Evolutionary conservation across 1,140 invertebrate species (phyloP).

Genomic region (Neodiprion fabricii): DNA sequence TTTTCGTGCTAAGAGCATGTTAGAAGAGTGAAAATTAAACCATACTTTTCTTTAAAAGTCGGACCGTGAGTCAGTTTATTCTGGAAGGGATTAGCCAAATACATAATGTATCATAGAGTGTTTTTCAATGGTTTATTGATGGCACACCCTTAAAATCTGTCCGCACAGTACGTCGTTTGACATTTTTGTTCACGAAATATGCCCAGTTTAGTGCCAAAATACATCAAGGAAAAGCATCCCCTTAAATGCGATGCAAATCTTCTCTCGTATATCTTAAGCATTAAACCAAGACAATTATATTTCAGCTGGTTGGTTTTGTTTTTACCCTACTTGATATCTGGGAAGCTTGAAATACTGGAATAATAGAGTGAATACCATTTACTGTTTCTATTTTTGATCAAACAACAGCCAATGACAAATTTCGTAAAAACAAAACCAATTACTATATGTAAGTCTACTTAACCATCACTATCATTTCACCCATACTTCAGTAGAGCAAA

Average conservation of each 20-base stretch:
- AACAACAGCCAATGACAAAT: neutral
- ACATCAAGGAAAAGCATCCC: neutral
- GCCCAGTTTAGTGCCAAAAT: slow-evolving; percentile 4
- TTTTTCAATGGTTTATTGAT: slow-evolving; percentile 57
- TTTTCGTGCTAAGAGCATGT: neutral
- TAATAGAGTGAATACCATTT: neutral
- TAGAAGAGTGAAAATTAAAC: neutral
- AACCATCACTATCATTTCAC: neutral
- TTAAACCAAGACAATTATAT: neutral
- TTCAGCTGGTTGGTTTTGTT: neutral
- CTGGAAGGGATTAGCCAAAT: slow-evolving; percentile 21
- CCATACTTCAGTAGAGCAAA: neutral
- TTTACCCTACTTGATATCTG: neutral
- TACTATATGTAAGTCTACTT: neutral
- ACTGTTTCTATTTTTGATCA: too few species aligned
- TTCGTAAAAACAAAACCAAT: neutral
- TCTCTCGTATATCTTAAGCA: neutral
- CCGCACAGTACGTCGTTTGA: slow-evolving; percentile 32
- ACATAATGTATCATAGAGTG: slow-evolving; percentile 18
- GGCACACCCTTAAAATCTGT: slow-evolving; percentile 58
- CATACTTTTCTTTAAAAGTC: too few species aligned
- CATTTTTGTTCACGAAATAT: neutral
- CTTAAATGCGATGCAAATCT: too few species aligned
- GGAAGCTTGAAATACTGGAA: neutral
- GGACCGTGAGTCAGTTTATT: slow-evolving; percentile 5